Conservation (phyloP, 2,888 invertebrate species). For the Orthosia incerta region DNA sequence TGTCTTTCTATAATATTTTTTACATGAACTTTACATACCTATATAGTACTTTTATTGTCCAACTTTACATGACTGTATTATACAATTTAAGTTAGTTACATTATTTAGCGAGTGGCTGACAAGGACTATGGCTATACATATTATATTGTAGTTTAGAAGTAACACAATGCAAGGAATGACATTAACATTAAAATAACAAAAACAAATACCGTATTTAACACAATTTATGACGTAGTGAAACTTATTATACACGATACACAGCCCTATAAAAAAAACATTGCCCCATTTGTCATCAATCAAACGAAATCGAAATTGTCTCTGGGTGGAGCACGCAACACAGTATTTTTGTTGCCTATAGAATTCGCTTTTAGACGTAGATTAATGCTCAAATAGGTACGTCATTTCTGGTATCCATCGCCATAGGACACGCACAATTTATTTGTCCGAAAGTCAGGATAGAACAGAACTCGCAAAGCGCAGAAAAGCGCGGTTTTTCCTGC, state of each 20-base stretch:
- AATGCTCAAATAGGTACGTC: conserved; percentile 10
- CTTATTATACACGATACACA: neutral
- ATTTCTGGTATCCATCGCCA: conserved; percentile 19
- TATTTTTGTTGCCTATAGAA: conserved; percentile 19
- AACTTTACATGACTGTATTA: conserved; percentile 25
- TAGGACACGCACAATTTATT: neutral
- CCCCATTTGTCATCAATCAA: conserved; percentile 7
- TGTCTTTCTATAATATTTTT: conserved; percentile 17
- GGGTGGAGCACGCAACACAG: neutral
- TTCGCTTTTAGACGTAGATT: conserved; percentile 36
- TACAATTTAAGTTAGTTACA: conserved; percentile 19
- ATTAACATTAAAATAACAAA: conserved; percentile 17
- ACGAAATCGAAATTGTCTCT: neutral
- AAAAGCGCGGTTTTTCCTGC: too few species aligned
- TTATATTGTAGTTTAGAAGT: conserved; percentile 42
- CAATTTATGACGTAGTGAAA: conserved; percentile 48
- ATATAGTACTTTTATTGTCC: conserved; percentile 16
- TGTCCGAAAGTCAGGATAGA: neutral
- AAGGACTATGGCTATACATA: conserved; percentile 56
- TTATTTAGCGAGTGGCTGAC: conserved; percentile 47
- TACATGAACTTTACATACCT: neutral
- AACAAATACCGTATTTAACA: conserved; percentile 29
- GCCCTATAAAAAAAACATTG: neutral
- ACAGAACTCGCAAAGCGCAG: neutral
- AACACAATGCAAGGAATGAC: conserved; percentile 30